phyloP scores from a whole-genome alignment of 2,113 vertebrate species.

The Ochotona curzoniae region DNA sequence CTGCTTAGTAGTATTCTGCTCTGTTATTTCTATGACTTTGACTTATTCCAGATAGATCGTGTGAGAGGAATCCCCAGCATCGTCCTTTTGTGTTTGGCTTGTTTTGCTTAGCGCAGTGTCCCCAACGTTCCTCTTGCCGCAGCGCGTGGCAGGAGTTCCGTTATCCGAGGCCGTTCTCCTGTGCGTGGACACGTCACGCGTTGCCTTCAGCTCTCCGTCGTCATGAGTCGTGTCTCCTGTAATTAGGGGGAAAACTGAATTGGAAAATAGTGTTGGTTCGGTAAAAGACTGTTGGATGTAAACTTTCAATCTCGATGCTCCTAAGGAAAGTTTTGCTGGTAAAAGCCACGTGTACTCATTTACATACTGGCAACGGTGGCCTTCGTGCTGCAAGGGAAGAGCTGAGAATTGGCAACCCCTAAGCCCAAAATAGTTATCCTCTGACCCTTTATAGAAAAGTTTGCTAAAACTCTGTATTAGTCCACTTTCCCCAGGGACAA shows the following conservation, averaged over 20 bases:
- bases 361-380: neutral
- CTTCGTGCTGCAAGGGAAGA: neutral
- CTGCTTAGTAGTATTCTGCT: neutral
- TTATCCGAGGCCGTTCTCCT: neutral
- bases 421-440: neutral
- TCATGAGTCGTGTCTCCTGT: neutral
- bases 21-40: constrained; percentile 19
- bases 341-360: too few relatives aligned
- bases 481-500: neutral
- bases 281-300: neutral
- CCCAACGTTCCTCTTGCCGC: neutral
- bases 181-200: neutral
- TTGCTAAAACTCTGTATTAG: neutral
- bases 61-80: neutral
- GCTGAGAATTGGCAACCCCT: neutral
- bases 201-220: neutral
- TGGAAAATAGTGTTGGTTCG: too few relatives aligned
- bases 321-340: too few relatives aligned
- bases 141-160: neutral
- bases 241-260: neutral
- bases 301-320: neutral
- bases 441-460: neutral
- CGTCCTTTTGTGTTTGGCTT: neutral
- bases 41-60: neutral
- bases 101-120: neutral